These are phyloP conservation scores for Mythimna impura DNA, from an alignment of 2,888 invertebrate species.

Conservation along the genomic window DNA sequence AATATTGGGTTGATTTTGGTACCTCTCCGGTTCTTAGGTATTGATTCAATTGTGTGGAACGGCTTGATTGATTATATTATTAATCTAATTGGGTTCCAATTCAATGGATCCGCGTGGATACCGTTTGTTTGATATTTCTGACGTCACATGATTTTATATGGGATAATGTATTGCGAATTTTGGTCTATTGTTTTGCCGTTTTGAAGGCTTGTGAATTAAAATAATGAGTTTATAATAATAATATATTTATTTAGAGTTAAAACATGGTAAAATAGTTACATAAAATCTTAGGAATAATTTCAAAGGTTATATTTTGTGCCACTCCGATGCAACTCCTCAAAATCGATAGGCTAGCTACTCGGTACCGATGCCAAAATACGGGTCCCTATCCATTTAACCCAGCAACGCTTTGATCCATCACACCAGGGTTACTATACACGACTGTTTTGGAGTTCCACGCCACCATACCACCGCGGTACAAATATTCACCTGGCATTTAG, in stretches of 20 bases:
- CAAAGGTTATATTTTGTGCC: too few relatives aligned
- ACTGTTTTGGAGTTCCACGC: constrained; percentile 29
- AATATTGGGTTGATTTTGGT: constrained; percentile 41
- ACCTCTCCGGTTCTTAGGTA: constrained; percentile 40
- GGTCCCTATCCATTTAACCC: not conserved
- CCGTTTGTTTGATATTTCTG: constrained; percentile 41
- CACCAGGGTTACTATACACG: not conserved
- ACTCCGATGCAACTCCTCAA: too few relatives aligned
- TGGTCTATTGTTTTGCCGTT: not conserved
- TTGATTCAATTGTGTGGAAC: constrained; percentile 58
- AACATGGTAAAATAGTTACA: too few relatives aligned
- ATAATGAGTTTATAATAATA: not conserved
- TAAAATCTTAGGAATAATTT: too few relatives aligned
- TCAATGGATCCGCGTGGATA: constrained; percentile 28
- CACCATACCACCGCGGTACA: constrained; percentile 44
- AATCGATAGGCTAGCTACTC: too few relatives aligned
- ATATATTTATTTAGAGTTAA: too few relatives aligned
- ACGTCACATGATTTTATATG: constrained; percentile 16
- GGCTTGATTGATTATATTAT: constrained; percentile 60
- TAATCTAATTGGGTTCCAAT: constrained; percentile 57
- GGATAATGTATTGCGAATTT: not conserved
- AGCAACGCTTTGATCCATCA: constrained; percentile 8
- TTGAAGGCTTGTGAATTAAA: not conserved
- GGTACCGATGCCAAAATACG: not conserved
- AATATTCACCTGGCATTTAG: constrained; percentile 67